These are phyloP conservation scores for Pogonophryne albipinna DNA, from an alignment of 2,797 vertebrate genomes.

Conservation along the genomic window DNA sequence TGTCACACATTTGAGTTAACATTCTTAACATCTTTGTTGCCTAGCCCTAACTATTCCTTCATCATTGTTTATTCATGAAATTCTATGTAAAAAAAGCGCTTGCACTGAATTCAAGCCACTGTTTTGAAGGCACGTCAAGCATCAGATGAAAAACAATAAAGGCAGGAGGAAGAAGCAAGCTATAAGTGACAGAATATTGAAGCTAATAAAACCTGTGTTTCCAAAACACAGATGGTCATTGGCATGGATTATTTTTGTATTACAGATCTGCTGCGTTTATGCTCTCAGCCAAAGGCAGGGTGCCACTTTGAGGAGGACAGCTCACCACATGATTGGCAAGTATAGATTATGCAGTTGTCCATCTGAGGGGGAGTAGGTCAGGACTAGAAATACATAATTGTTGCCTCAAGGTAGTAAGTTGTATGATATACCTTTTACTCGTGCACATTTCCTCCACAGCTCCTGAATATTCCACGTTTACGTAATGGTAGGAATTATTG, in stretches of 20 bases:
- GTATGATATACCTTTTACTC: background rate
- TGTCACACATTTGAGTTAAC: background rate
- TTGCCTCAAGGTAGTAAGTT: conserved; percentile 32
- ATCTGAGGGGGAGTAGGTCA: conserved; percentile 26
- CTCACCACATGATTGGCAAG: conserved; percentile 55
- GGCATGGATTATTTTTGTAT: conserved; percentile 18
- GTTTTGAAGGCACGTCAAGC: background rate
- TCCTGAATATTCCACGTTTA: conserved; percentile 37
- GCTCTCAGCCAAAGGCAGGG: conserved; percentile 27
- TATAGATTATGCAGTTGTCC: conserved; percentile 30
- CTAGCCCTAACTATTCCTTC: too few species aligned
- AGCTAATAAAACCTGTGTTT: background rate
- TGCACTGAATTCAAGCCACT: too few species aligned
- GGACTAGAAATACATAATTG: conserved; percentile 29
- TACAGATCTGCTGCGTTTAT: conserved; percentile 12
- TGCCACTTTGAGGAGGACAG: conserved; percentile 29
- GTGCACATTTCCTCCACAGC: conserved; percentile 18
- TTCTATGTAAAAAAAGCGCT: too few species aligned
- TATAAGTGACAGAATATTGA: background rate
- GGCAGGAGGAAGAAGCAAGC: background rate
- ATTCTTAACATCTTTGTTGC: background rate
- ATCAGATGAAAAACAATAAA: conserved; percentile 19
- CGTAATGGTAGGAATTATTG: conserved; percentile 1
- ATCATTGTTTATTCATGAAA: too few species aligned
- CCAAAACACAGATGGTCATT: conserved; percentile 26